Percentiles rank a stretch among this genome's conserved stretches.
phyloP scores from a whole-genome alignment of 2,888 invertebrate species.

The Oithona nana region DNA sequence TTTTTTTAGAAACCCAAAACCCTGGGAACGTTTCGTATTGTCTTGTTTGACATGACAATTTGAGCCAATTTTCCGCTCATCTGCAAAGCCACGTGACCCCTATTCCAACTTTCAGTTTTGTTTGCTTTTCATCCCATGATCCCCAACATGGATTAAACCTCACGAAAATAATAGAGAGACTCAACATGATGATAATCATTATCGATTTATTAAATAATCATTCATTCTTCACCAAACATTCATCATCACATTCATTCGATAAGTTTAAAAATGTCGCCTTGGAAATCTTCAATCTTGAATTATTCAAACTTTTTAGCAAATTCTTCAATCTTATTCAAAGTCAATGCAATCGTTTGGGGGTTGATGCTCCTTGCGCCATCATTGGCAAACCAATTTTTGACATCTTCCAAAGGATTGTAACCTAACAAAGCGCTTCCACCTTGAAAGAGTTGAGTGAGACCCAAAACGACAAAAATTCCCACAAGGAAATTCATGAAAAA shows the following conservation, averaged over 20 bases:
- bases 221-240: background rate
- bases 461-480: background rate
- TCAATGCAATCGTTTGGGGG: background rate
- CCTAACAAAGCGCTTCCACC: background rate
- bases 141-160: background rate
- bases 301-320: background rate
- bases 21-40: background rate
- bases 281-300: background rate
- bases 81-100: background rate
- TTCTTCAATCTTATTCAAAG: background rate
- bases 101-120: background rate
- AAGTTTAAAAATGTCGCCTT: background rate
- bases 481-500: background rate
- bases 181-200: background rate
- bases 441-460: background rate
- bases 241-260: background rate
- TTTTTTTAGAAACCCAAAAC: background rate
- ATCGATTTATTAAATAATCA: background rate
- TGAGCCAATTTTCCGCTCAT: background rate
- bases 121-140: background rate
- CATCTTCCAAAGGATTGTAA: background rate
- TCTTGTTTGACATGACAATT: too few relatives aligned
- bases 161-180: background rate
- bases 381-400: too few relatives aligned
- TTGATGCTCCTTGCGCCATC: too few relatives aligned